Conservation (phyloP, 2,888 invertebrate species). For the Acleris cristana region DNA sequence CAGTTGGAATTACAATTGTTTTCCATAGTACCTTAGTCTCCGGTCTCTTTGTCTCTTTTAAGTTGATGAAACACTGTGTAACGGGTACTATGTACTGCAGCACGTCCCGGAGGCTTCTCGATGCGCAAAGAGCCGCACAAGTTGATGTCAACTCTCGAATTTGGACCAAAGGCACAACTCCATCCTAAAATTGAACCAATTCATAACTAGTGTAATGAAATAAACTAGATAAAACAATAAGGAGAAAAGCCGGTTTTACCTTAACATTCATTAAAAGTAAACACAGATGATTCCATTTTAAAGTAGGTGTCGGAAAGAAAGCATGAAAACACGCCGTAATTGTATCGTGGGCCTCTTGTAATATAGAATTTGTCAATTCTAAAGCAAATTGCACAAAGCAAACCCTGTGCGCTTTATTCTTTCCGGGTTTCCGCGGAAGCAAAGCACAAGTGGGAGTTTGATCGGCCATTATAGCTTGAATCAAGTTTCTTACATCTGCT, state of each 20-base stretch:
- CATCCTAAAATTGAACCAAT: slow-evolving; percentile 55
- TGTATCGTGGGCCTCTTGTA: slow-evolving; percentile 95
- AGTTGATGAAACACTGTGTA: slow-evolving; percentile 57
- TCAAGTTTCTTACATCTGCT: slow-evolving; percentile 91
- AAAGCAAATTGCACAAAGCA: slow-evolving; percentile 78
- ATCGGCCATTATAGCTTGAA: slow-evolving; percentile 93
- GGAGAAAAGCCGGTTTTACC: slow-evolving; percentile 65
- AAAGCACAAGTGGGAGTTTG: slow-evolving; percentile 69
- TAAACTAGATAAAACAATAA: background rate
- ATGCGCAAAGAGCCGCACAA: slow-evolving; percentile 91
- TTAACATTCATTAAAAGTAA: slow-evolving; percentile 89
- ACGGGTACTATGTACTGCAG: slow-evolving; percentile 72
- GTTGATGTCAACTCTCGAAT: slow-evolving; percentile 85
- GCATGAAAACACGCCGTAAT: slow-evolving; percentile 97
- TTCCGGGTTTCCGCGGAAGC: slow-evolving; percentile 65
- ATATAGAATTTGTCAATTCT: slow-evolving; percentile 88
- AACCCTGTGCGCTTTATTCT: slow-evolving; percentile 67
- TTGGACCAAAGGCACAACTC: slow-evolving; percentile 59
- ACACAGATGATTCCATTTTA: slow-evolving; percentile 97
- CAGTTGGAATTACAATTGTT: background rate
- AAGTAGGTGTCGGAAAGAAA: slow-evolving; percentile 96
- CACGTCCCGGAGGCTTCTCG: slow-evolving; percentile 70
- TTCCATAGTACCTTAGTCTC: slow-evolving; percentile 58
- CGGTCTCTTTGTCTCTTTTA: slow-evolving; percentile 53
- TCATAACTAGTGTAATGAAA: background rate